phyloP scores from a whole-genome alignment of 2,797 vertebrate species.

The Peromyscus melanophrys region DNA sequence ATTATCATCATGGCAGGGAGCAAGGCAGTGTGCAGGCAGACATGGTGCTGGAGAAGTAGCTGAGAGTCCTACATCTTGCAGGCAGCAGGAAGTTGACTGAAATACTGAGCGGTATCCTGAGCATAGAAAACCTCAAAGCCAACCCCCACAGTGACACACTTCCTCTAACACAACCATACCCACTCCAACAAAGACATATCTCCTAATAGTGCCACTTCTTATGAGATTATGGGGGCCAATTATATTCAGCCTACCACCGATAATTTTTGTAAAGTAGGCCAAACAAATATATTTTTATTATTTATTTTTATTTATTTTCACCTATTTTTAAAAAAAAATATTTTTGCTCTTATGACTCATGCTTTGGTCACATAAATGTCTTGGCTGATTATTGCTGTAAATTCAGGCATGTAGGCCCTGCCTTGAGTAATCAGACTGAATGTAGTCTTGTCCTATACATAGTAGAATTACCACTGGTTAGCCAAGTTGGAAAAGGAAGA shows the following conservation, averaged over 20 bases:
- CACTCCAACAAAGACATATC: background rate
- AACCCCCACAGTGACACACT: background rate
- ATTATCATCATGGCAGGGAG: background rate
- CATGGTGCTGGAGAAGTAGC: background rate
- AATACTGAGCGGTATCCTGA: background rate
- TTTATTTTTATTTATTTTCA: background rate
- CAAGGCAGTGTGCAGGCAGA: background rate
- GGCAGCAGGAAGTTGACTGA: background rate
- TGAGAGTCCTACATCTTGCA: background rate
- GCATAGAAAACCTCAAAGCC: background rate
- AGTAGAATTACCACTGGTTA: conserved; percentile 2
- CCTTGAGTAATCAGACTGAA: background rate
- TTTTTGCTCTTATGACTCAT: background rate
- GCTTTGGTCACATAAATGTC: background rate
- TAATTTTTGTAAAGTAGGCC: background rate
- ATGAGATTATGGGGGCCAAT: background rate
- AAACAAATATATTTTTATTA: background rate
- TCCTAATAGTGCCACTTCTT: background rate
- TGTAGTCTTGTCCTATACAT: background rate
- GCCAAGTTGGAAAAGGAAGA: background rate
- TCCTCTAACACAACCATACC: background rate
- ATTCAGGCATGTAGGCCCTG: background rate
- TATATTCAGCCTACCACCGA: background rate
- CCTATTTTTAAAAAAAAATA: background rate
- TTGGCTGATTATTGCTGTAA: background rate